phyloP scores from a whole-genome alignment of 64 coral and sea anemone genomes.

The Dendrophyllia cribrosa region DNA sequence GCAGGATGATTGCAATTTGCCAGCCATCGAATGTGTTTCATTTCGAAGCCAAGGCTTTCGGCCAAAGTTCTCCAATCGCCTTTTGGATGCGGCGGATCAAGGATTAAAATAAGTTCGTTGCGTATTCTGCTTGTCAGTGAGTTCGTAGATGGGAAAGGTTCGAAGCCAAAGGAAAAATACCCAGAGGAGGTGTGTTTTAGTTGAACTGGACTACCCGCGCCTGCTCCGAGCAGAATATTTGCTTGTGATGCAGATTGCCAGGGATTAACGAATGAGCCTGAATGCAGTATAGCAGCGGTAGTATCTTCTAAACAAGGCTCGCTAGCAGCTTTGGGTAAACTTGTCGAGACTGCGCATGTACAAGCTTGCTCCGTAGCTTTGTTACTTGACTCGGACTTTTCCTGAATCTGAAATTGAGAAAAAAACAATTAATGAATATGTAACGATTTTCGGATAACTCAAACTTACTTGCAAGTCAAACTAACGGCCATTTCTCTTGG shows the following conservation, averaged over 20 bases:
- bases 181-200: background rate
- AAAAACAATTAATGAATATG: background rate
- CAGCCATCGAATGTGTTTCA: background rate
- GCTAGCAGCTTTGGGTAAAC: background rate
- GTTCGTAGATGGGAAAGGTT: background rate
- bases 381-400: background rate
- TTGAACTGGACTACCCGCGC: background rate
- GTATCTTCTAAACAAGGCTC: background rate
- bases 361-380: background rate
- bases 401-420: conserved; percentile 4
- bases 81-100: conserved; percentile 33
- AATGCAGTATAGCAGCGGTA: background rate
- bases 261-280: background rate
- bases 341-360: background rate
- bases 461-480: too few relatives aligned
- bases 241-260: background rate
- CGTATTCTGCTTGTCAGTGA: conserved; percentile 6
- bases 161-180: conserved; percentile 35
- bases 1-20: background rate
- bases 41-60: background rate
- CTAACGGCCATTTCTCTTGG: background rate
- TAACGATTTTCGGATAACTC: background rate
- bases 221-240: background rate
- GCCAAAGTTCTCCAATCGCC: conserved; percentile 30
- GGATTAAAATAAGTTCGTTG: background rate